Percentiles rank a stretch among this genome's conserved stretches.
phyloP scores from a whole-genome alignment of 2,888 invertebrate genomes.

The Bembecia ichneumoniformis region DNA sequence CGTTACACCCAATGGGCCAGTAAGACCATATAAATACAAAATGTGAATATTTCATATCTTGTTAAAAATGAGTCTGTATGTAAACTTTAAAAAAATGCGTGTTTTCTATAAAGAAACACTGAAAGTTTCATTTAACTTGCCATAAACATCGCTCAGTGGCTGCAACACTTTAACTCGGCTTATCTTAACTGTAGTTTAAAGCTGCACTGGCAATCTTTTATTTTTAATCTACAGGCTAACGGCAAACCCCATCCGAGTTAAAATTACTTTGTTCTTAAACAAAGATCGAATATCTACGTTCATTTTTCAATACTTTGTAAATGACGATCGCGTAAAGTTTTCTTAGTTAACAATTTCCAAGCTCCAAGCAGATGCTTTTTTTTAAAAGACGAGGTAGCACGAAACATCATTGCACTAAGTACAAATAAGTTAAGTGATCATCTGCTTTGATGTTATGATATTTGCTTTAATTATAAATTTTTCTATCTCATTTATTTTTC shows the following conservation, averaged over 20 bases:
- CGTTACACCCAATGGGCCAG: no score
- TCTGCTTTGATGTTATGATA: no score
- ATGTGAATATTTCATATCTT: not conserved
- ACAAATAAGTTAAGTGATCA: no score
- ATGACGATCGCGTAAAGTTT: constrained; percentile 41
- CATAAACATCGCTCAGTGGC: constrained; percentile 40
- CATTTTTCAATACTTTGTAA: constrained; percentile 63
- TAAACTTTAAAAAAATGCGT: constrained; percentile 8
- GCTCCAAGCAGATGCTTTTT: not conserved
- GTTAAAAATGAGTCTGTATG: not conserved
- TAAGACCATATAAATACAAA: no score
- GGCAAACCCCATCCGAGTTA: constrained; percentile 52
- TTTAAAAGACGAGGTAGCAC: no score
- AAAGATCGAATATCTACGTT: constrained; percentile 59
- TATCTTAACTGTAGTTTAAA: constrained; percentile 63
- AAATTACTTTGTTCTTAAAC: constrained; percentile 61
- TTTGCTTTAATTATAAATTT: no score
- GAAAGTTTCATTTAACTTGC: constrained; percentile 43
- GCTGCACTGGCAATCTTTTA: constrained; percentile 45
- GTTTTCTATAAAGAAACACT: constrained; percentile 10
- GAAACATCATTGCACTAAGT: no score
- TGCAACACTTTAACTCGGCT: constrained; percentile 45
- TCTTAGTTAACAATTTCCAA: constrained; percentile 28
- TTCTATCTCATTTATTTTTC: no score
- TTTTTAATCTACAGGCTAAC: constrained; percentile 52